Conservation (phyloP, 2,888 invertebrate species). For the Meandrusa payeni region DNA sequence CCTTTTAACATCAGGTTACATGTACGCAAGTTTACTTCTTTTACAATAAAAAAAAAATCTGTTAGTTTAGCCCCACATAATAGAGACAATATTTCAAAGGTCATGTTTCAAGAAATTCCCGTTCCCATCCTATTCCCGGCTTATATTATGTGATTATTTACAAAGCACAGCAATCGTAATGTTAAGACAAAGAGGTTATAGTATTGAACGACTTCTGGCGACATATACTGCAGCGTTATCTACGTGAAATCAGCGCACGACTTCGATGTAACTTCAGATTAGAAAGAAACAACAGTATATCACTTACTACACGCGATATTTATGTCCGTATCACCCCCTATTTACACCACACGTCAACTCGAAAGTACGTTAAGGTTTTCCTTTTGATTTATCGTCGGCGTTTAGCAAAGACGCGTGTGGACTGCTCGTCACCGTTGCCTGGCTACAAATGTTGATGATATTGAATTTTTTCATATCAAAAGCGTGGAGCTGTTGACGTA, state of each 20-base stretch:
- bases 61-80: too few relatives aligned
- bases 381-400: slow-evolving; percentile 25
- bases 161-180: too few relatives aligned
- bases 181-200: neutral
- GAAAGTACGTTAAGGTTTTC: slow-evolving; percentile 8
- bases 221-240: slow-evolving; percentile 2
- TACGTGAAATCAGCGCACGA: slow-evolving; percentile 7
- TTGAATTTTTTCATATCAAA: slow-evolving; percentile 29
- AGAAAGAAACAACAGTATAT: slow-evolving; percentile 21
- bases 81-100: too few relatives aligned
- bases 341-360: slow-evolving; percentile 20
- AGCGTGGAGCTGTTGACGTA: too few relatives aligned
- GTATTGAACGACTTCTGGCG: neutral
- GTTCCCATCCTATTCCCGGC: too few relatives aligned
- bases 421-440: slow-evolving; percentile 25
- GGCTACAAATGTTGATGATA: slow-evolving; percentile 25
- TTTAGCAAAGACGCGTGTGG: slow-evolving; percentile 21
- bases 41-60: too few relatives aligned
- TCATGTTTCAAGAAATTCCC: too few relatives aligned
- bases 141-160: too few relatives aligned
- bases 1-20: too few relatives aligned
- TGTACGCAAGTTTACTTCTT: too few relatives aligned
- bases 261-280: slow-evolving; percentile 11
- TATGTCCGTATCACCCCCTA: slow-evolving; percentile 21
- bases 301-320: slow-evolving; percentile 23